Base-by-base conservation (phyloP, 2,113 vertebrate genomes). In the Clarias batrachus region DNA sequence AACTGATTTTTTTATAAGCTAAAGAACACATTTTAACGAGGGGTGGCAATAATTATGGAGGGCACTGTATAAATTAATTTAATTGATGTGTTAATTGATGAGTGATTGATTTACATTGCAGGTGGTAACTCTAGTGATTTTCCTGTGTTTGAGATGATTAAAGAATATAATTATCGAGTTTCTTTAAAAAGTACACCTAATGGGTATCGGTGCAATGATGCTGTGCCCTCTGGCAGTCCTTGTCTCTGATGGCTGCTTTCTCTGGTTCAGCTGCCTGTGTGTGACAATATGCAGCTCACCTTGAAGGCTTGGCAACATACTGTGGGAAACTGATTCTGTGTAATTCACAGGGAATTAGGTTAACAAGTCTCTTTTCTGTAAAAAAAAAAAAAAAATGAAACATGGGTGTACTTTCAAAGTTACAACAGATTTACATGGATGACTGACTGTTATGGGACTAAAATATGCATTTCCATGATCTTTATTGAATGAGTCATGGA, bases 301-400 rank as follows among this genome's bases (percentile, higher is more conserved):
- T 59, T 80, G 21, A 81, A 81, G 57, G 19, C 7, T 25, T 76
- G 41, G 41, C 74, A 81, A 60, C 27, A 33, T 62, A 83, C 27
- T 73, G 68, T 73, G 12, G 23, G 7, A 73, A 30, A 30, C 78
- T 12, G 37, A 60, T 21, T 10, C 17, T 81, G 78, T 60, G 16
- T 60, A 60, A 81, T 37, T 81, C 10, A 60, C 19, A 60, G 27
- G 78, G 37, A 81, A 81, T 81, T 60, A 79, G 54, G 14, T 59
- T 79, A 79, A 57, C 52, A 48, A 48, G 8, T 48, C 4, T 41
- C 48, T 48, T 48, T 37, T 37, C 33, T 37, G 33, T 37, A 37
- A 37, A 2, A 37, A 37, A 37, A 2, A 37, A 37, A 37, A 2
- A 37, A 37, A 37, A 37, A 37, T 37, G 33, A 9, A 21, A 23